Evolutionary conservation across 1,140 invertebrate species (phyloP), one percentile per base, ranked within the genome.

Genomic region (Ceratoteleas bidentatus): DNA sequence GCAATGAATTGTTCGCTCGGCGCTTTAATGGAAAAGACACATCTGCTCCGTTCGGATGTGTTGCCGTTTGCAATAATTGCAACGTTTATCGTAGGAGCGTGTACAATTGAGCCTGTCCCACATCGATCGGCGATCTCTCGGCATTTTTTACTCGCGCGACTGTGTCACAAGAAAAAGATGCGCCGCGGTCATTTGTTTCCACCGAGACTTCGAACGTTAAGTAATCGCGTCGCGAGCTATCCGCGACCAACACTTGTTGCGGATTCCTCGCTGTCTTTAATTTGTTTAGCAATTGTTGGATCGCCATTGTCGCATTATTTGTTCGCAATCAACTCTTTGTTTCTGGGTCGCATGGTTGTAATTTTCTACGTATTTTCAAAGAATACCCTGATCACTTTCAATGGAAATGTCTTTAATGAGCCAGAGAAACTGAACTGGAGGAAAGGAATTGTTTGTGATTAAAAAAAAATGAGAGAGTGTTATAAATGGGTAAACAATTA

Each of bases 131-230:
- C 47, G 45, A 60, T 65, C 61, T 57, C 32, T 50, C 33, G 24
- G 43, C 7, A 60, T 70, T 73, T 64, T 72, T 73, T 24, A 24
- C 24, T 64, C 14, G 50, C 66, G 43, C 43, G 24, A 58, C 38
- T 64, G 40, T 43, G 70, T 74, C 64, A 68, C 54, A 68, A 69
- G 73, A 68, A 65, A 54, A 15, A 68, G 64, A 68, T 69, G 45
- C 11, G 45, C 60, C 47, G 64, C 68, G 64, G 73, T 62, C 57
- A 76, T 76, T 76, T 58, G 49, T 76, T 66, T 68, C 62, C 38
- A 54, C 6, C 16, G 53, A 54, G 16, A 33, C 43, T 62, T 33
- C 62, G 47, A 62, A 54, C 64, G 61, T 76, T 68, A 65, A 76
- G 64, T 62, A 62, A 68, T 69, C 73, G 50, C 64, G 32, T 10